These are phyloP conservation scores for Archaeoteleia sp. DNA, from an alignment of 2,888 invertebrate species.

Conservation along the genomic window DNA sequence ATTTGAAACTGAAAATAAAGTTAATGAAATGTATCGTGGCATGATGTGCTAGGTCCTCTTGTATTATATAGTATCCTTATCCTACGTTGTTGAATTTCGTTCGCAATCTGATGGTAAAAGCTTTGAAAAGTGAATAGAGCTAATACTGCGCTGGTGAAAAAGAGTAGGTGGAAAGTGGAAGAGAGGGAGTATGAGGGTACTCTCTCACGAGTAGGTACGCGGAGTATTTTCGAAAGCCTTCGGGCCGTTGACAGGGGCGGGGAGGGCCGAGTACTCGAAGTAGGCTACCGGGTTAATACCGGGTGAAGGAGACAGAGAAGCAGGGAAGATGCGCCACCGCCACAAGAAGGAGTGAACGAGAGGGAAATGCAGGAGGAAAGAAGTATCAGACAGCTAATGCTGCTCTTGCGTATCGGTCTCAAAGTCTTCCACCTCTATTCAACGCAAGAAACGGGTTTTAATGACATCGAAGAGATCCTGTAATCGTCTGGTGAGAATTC, in stretches of 20 bases:
- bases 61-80: too few species aligned
- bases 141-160: background rate
- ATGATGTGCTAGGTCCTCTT: too few species aligned
- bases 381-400: background rate
- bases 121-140: conserved; percentile 22
- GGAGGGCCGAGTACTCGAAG: conserved; percentile 56
- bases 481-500: too few species aligned
- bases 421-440: too few species aligned
- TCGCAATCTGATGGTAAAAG: conserved; percentile 15
- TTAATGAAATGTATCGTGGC: too few species aligned
- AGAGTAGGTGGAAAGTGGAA: background rate
- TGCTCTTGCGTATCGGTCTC: conserved; percentile 5
- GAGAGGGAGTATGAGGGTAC: background rate
- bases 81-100: conserved; percentile 24
- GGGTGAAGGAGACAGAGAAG: conserved; percentile 8
- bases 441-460: too few species aligned
- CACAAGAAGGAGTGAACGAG: conserved; percentile 13
- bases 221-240: conserved; percentile 71
- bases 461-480: too few species aligned
- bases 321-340: conserved; percentile 1
- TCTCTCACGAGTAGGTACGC: conserved; percentile 40
- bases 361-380: conserved; percentile 19
- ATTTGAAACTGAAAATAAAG: too few species aligned
- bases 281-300: conserved; percentile 72
- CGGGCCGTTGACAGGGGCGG: conserved; percentile 56